A percentile compares a stretch with the other conserved stretches of the same genome.
Evolutionary conservation across 1,140 invertebrate species (phyloP).

Genomic region (Alviniconcha marisindica): DNA sequence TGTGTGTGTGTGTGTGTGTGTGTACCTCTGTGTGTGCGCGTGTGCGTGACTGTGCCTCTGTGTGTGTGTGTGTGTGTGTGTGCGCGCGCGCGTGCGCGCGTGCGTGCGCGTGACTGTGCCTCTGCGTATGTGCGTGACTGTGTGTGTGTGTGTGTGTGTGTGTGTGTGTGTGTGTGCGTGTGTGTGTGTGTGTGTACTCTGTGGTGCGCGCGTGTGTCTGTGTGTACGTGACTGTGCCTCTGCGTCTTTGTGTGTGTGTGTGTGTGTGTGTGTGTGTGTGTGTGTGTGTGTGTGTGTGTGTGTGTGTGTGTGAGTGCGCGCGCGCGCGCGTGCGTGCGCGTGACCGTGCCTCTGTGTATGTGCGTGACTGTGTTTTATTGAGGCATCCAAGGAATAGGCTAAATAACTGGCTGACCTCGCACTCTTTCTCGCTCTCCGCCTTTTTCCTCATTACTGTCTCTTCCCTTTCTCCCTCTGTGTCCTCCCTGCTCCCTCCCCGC

Average conservation of each 20-base stretch:
- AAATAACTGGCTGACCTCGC: too few species aligned
- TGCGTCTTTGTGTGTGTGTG: neutral
- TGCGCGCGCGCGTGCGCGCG: constrained; percentile 4
- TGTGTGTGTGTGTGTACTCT: constrained; percentile 8
- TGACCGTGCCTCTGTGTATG: neutral
- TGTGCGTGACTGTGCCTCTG: neutral
- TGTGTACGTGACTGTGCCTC: neutral
- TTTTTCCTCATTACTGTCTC: too few species aligned
- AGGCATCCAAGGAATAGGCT: too few species aligned
- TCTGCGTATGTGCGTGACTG: neutral
- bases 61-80: constrained; percentile 24
- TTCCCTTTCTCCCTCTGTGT: neutral
- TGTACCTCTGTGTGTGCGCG: constrained; percentile 2
- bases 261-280: neutral
- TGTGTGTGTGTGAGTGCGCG: neutral
- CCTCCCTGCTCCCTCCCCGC: neutral
- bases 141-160: constrained; percentile 13
- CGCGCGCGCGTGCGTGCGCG: neutral
- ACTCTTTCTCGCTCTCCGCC: too few species aligned
- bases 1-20: constrained; percentile 22
- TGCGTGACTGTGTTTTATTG: neutral
- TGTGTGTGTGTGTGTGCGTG: neutral
- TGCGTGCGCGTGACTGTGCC: neutral
- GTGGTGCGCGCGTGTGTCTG: neutral
- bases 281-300: neutral